A percentile compares a stretch with the other conserved stretches of the same genome.
Evolutionary conservation across 2,888 invertebrate genomes (phyloP).

Genomic region (Eubasilissa splendida): DNA sequence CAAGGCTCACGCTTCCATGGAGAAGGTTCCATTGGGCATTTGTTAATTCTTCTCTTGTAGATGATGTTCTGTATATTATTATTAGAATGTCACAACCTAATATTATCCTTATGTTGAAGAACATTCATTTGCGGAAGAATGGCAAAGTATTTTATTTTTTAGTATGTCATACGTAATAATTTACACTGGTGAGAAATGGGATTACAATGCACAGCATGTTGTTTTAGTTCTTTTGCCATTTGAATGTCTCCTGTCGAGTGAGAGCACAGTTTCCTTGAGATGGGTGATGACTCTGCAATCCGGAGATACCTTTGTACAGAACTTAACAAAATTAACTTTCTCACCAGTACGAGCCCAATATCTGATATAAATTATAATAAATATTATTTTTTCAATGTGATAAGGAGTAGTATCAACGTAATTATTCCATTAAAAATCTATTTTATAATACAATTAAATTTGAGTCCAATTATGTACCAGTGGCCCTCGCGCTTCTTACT

Average conservation of each 20-base stretch:
- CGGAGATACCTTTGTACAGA: no score
- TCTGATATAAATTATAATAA: not conserved
- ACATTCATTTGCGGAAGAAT: not conserved
- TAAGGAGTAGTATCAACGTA: not conserved
- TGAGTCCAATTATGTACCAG: no score
- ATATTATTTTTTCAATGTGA: conserved; percentile 8
- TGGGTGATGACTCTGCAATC: not conserved
- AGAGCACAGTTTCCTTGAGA: not conserved
- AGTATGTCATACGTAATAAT: not conserved
- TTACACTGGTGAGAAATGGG: not conserved
- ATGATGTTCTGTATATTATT: conserved; percentile 10
- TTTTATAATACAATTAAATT: no score
- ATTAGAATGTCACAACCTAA: not conserved
- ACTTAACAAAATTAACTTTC: not conserved
- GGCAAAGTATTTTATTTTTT: conserved; percentile 30
- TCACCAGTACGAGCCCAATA: not conserved
- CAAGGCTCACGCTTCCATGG: conserved; percentile 66
- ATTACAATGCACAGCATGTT: not conserved
- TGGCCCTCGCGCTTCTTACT: no score
- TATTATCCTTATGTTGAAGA: not conserved
- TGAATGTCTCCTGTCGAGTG: not conserved
- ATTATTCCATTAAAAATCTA: conserved; percentile 7
- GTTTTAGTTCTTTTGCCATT: not conserved
- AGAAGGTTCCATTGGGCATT: conserved; percentile 48
- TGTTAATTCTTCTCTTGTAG: conserved; percentile 38